Evolutionary conservation across 64 coral and sea anemone species (phyloP).

Genomic region (Actinia tenebrosa): DNA sequence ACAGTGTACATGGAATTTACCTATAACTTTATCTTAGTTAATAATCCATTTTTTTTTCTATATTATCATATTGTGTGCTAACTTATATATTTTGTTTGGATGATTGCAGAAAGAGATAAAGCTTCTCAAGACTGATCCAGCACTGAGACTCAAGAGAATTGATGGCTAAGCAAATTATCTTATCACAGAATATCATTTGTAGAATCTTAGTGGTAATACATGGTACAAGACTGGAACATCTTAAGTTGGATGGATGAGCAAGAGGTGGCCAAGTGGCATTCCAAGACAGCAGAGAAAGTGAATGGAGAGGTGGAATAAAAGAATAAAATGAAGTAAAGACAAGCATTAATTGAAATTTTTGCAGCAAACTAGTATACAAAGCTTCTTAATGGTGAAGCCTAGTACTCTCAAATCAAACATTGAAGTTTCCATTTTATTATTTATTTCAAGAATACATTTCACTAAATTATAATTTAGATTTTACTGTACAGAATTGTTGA

Average conservation of each 20-base stretch:
- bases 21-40: no score
- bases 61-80: no score
- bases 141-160: conserved; percentile 55
- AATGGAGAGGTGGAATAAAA: background rate
- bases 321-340: background rate
- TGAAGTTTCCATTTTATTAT: background rate
- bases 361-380: background rate
- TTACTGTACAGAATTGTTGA: conserved; percentile 1
- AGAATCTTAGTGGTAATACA: background rate
- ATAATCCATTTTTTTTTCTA: no score
- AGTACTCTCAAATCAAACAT: background rate
- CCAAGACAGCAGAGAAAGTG: background rate
- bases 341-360: background rate
- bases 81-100: no score
- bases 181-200: background rate
- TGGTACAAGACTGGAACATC: background rate
- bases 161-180: conserved; percentile 20
- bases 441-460: conserved; percentile 10
- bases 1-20: background rate
- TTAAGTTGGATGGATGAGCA: background rate
- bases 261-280: background rate
- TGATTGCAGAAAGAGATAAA: conserved; percentile 54
- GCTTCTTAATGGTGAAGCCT: background rate
- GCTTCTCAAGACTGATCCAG: conserved; percentile 59
- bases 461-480: background rate